phyloP scores from a whole-genome alignment of 2,888 invertebrate species.

The Diplolepis rosae region DNA sequence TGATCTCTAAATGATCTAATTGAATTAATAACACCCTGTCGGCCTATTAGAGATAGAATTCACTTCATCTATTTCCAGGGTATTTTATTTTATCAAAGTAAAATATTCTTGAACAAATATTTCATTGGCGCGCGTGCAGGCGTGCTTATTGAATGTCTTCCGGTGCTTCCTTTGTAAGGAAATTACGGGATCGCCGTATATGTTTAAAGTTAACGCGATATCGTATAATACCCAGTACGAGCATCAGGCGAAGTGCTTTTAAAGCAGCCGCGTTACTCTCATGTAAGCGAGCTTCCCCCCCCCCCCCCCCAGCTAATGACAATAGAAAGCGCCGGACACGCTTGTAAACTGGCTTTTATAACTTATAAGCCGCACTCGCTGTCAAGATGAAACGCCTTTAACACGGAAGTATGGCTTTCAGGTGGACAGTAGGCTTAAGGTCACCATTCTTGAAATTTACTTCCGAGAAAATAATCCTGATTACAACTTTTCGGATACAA shows the following conservation, averaged over 20 bases:
- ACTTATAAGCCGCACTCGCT: conserved; percentile 31
- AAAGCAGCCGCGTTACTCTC: conserved; percentile 30
- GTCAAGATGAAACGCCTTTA: conserved; percentile 23
- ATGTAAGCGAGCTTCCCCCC: no score
- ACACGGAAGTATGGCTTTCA: conserved; percentile 45
- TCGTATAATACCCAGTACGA: conserved; percentile 25
- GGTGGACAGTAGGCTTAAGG: conserved; percentile 27
- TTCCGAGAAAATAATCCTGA: conserved; percentile 1
- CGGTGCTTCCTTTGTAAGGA: conserved; percentile 32
- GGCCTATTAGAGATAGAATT: no score
- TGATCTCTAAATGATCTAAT: no score
- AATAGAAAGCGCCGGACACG: conserved; percentile 37
- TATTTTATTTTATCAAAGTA: background rate
- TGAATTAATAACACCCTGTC: no score
- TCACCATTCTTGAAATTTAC: conserved; percentile 1
- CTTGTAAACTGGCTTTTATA: conserved; percentile 39
- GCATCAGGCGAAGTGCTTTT: conserved; percentile 33
- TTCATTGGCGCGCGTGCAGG: conserved; percentile 9
- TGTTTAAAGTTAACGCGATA: conserved; percentile 28
- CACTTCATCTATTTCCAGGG: no score
- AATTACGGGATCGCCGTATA: conserved; percentile 35
- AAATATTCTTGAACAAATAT: conserved; percentile 9
- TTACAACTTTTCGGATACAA: background rate
- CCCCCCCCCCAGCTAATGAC: conserved; percentile 32
- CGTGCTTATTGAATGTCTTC: conserved; percentile 20